Conservation (phyloP, 2,797 vertebrate species). For the Karalla daura region DNA sequence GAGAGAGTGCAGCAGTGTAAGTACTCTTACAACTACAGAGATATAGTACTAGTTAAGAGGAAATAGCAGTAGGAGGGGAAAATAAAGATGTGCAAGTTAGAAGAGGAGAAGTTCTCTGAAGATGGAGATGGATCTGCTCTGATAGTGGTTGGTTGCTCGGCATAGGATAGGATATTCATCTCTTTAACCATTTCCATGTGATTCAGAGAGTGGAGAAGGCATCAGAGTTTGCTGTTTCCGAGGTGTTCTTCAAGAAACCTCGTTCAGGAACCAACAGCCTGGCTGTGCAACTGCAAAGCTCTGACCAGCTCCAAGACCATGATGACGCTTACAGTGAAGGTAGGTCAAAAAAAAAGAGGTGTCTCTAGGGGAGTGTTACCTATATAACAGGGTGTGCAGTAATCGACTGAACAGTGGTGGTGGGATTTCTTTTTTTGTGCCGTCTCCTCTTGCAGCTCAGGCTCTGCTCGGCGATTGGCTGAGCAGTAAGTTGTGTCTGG, state of each 20-base stretch:
- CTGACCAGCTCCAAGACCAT: constrained; percentile 84
- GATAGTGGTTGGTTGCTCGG: not conserved
- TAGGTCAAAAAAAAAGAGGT: constrained; percentile 52
- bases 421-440: not conserved
- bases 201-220: constrained; percentile 84
- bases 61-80: no score
- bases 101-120: no score
- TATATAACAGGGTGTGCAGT: constrained; percentile 11
- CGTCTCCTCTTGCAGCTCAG: constrained; percentile 82
- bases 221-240: constrained; percentile 85
- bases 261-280: constrained; percentile 41
- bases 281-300: constrained; percentile 74
- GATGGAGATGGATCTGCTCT: no score
- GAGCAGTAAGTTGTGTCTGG: constrained; percentile 84
- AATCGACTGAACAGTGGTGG: constrained; percentile 5
- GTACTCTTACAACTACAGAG: no score
- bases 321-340: constrained; percentile 89
- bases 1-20: no score
- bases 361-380: constrained; percentile 24
- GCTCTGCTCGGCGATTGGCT: constrained; percentile 90
- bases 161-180: no score
- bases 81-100: no score
- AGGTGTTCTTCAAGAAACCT: constrained; percentile 81
- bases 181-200: not conserved
- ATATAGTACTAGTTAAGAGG: no score